Base-by-base conservation (phyloP, 2,113 vertebrate species). In the Porphyrio hochstetteri region DNA sequence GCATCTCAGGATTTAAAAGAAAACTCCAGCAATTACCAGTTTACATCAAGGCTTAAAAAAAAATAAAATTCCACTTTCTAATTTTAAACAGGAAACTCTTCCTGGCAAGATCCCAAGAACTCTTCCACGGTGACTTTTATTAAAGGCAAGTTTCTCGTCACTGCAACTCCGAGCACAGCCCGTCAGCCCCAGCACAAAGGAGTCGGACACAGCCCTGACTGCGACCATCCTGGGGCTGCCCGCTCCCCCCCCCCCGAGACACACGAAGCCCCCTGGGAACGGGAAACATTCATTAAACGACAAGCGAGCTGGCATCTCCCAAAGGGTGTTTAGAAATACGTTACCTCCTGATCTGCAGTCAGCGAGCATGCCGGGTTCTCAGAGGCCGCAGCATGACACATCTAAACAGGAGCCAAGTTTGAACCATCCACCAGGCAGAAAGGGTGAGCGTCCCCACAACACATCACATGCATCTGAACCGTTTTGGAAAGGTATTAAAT, bases 11-110 rank as follows among this genome's bases (percentile, higher is more conserved):
- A 68, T 78, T 76, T 72, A 82, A 75, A 93, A 78, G 53, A 82
- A 76, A 94, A 89, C 80, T 82, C 70, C 13, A 84, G 46, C 88
- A 92, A 93, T 69, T 76, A 86, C 60, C 48, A 87, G 80, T 68
- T 86, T 59, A 92, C 44, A 82, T 57, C n/a, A 50, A 79, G 65
- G 29, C 17, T 60, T 44, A 24, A 70, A 76, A 55, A 31, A 13
- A 12, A 48, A 53, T 60, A 75, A 38, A 72, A 82, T 64, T 12
- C 48, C 44, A 27, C 68, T 82, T 88, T 89, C 86, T 92, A 82
- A 92, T 92, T 94, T 95, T 91, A 94, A 87, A 82, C 88, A 92
- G 86, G 93, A 96, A 96, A 96, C 52, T 82, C 92, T 92, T 36
- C 25, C 70, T 94, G 92, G 96, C 93, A 87, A 57, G 74, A 82